phyloP scores from a whole-genome alignment of 2,113 vertebrate species.

The Scolopax mira region DNA sequence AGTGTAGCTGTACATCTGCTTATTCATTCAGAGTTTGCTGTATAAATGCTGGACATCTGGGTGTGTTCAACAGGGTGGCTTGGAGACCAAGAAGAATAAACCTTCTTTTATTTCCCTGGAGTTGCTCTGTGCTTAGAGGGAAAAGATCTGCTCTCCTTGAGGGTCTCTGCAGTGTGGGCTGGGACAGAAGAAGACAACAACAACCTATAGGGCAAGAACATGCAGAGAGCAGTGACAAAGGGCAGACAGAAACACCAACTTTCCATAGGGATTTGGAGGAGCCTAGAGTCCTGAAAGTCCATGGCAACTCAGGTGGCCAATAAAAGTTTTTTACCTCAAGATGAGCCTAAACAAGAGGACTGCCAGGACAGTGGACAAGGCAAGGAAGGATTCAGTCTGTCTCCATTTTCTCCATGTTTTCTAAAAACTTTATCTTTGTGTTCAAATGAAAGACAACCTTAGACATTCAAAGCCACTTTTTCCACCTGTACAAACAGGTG shows the following conservation, averaged over 20 bases:
- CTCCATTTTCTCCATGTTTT: background rate
- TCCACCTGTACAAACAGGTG: background rate
- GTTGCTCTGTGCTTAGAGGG: background rate
- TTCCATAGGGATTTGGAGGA: background rate
- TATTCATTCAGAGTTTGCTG: background rate
- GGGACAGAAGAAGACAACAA: background rate
- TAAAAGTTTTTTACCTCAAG: background rate
- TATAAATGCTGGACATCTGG: background rate
- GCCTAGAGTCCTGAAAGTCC: background rate
- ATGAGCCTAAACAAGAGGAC: background rate
- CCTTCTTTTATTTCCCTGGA: background rate
- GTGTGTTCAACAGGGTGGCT: accelerated
- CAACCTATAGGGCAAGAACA: background rate
- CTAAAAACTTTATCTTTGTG: background rate
- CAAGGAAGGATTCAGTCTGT: background rate
- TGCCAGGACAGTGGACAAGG: background rate
- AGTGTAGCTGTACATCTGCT: background rate
- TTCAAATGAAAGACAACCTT: background rate
- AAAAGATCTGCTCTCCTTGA: background rate
- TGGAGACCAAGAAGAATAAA: background rate
- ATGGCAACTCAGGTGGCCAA: background rate
- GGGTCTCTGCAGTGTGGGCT: accelerated
- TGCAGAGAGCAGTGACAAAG: background rate
- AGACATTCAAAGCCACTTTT: background rate
- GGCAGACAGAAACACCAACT: background rate